A percentile compares a stretch with the other conserved stretches of the same genome.
These are phyloP conservation scores for Esox niger DNA, from an alignment of 2,113 vertebrate genomes.

Conservation along the genomic window DNA sequence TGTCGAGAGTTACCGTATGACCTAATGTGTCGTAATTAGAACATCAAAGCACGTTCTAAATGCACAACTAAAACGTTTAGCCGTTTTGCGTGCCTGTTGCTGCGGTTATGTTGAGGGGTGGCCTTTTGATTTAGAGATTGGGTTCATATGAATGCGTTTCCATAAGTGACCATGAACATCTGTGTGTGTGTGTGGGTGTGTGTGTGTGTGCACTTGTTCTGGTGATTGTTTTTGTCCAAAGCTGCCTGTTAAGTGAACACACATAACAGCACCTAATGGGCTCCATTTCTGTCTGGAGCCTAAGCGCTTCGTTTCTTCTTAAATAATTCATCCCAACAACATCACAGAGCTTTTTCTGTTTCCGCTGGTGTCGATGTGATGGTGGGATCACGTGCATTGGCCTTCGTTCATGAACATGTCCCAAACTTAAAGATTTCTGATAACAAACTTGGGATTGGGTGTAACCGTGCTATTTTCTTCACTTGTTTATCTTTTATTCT, in stretches of 20 bases:
- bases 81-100: too few relatives aligned
- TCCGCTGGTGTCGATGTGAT: not conserved
- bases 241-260: slow-evolving; percentile 26
- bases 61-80: too few relatives aligned
- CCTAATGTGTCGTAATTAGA: too few relatives aligned
- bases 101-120: too few relatives aligned
- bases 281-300: slow-evolving; percentile 19
- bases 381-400: not conserved
- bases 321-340: not conserved
- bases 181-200: not conserved
- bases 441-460: not conserved
- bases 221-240: slow-evolving; percentile 18
- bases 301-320: not conserved
- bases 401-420: not conserved
- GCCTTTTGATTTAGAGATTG: too few relatives aligned
- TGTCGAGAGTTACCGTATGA: too few relatives aligned
- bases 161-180: not conserved
- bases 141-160: not conserved
- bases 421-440: not conserved
- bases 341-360: not conserved
- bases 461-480: not conserved
- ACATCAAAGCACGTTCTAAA: too few relatives aligned
- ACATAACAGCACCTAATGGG: slow-evolving; percentile 26
- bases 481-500: too few relatives aligned
- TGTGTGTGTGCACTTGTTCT: not conserved